Conservation (phyloP, 2,888 invertebrate genomes). For the Tenthredo distinguenda region DNA sequence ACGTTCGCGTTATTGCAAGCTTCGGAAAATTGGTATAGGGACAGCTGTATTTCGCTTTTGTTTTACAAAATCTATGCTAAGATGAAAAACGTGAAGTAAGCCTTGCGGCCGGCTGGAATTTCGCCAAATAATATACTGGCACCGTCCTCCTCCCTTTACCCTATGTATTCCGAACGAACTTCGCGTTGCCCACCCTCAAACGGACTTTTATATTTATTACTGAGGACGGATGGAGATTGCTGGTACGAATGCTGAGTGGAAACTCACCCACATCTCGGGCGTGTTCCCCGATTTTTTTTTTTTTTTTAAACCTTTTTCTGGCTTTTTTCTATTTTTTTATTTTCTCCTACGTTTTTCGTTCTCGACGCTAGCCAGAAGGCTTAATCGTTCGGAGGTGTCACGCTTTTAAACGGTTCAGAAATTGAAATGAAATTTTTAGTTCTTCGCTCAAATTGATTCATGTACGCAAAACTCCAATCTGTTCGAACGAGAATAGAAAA, state of each 20-base stretch:
- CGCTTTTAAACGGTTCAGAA: background rate
- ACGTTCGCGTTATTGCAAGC: background rate
- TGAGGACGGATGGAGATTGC: slow-evolving; percentile 70
- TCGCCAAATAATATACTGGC: slow-evolving; percentile 77
- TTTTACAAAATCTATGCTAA: slow-evolving; percentile 61
- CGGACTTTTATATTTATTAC: slow-evolving; percentile 76
- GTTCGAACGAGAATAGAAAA: background rate
- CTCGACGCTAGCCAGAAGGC: slow-evolving; percentile 14
- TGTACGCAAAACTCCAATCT: background rate
- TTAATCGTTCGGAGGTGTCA: slow-evolving; percentile 19
- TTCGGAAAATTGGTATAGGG: background rate
- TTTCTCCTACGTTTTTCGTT: background rate
- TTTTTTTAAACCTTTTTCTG: slow-evolving; percentile 60
- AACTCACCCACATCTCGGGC: slow-evolving; percentile 62
- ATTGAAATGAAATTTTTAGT: background rate
- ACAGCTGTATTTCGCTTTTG: slow-evolving; percentile 37
- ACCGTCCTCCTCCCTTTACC: slow-evolving; percentile 58
- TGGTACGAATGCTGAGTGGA: slow-evolving; percentile 60
- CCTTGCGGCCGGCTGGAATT: slow-evolving; percentile 76
- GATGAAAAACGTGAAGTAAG: slow-evolving; percentile 76
- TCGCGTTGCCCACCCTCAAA: slow-evolving; percentile 51
- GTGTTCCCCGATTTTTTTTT: slow-evolving; percentile 69
- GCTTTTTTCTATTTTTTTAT: slow-evolving; percentile 1
- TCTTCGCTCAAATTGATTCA: background rate
- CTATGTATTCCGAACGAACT: slow-evolving; percentile 49